Conservation (phyloP, 2,797 vertebrate species). For the Chromobotia macracanthus region DNA sequence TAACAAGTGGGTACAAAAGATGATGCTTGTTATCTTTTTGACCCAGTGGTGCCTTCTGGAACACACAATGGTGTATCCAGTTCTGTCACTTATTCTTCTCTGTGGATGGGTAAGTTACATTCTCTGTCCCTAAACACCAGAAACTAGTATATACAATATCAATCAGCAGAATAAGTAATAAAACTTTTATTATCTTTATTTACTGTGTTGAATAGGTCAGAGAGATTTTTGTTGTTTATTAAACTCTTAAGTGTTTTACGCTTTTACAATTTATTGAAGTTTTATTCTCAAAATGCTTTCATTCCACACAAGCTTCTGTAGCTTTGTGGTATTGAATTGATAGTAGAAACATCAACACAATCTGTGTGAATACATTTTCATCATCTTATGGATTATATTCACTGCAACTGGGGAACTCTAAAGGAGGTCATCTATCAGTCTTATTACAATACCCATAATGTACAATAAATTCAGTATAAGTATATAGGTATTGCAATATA, state of each 20-base stretch:
- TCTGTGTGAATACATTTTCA: no score
- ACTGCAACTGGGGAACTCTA: no score
- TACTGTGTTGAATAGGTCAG: not conserved
- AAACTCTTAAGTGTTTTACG: not conserved
- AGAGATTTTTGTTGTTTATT: not conserved
- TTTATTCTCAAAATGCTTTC: constrained; percentile 24
- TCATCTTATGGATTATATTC: no score
- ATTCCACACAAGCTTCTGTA: constrained; percentile 2
- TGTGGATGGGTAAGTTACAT: not conserved
- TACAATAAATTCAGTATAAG: no score
- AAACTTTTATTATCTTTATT: not conserved
- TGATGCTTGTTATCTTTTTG: constrained; percentile 31
- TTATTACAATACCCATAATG: no score
- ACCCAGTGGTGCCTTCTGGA: constrained; percentile 3
- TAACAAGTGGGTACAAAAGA: constrained; percentile 27
- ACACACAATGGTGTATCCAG: not conserved
- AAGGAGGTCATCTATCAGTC: no score
- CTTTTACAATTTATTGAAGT: not conserved
- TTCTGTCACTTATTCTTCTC: constrained; percentile 4
- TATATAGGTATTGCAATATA: no score
- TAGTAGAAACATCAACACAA: not conserved
- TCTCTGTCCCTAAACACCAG: not conserved
- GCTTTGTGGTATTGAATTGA: not conserved
- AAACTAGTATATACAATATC: not conserved
- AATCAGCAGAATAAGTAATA: not conserved